Conservation (phyloP, 2,888 invertebrate genomes). For the Automeris io region DNA sequence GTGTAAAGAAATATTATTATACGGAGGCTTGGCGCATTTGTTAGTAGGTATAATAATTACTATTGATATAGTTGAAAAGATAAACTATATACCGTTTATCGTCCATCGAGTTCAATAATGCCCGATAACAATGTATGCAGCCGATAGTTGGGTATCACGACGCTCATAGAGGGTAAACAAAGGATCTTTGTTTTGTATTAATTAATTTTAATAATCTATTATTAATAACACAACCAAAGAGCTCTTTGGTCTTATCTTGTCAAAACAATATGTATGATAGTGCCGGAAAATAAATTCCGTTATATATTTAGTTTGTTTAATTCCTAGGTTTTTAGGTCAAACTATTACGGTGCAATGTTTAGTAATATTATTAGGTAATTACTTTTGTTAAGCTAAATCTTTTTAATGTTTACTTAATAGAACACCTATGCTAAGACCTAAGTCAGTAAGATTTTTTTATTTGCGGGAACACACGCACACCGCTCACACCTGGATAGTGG, state of each 20-base stretch:
- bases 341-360: too few species aligned
- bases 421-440: too few species aligned
- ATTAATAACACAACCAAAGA: conserved; percentile 1
- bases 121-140: conserved; percentile 17
- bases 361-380: too few species aligned
- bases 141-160: conserved; percentile 14
- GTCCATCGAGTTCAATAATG: conserved; percentile 11
- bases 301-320: too few species aligned
- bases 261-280: neutral
- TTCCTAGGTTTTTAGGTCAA: too few species aligned
- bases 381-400: too few species aligned
- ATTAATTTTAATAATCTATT: conserved; percentile 2
- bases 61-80: conserved; percentile 2
- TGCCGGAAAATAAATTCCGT: neutral
- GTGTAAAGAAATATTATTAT: too few species aligned
- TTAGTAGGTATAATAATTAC: conserved; percentile 1
- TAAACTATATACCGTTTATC: conserved; percentile 8
- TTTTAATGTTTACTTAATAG: too few species aligned
- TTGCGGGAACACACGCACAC: too few species aligned
- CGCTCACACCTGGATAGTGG: too few species aligned
- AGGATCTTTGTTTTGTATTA: conserved; percentile 9
- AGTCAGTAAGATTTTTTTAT: too few species aligned
- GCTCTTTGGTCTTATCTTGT: conserved; percentile 5
- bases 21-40: neutral
- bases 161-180: conserved; percentile 15